phyloP scores from a whole-genome alignment of 1,140 invertebrate genomes.

The Prorops nasuta region DNA sequence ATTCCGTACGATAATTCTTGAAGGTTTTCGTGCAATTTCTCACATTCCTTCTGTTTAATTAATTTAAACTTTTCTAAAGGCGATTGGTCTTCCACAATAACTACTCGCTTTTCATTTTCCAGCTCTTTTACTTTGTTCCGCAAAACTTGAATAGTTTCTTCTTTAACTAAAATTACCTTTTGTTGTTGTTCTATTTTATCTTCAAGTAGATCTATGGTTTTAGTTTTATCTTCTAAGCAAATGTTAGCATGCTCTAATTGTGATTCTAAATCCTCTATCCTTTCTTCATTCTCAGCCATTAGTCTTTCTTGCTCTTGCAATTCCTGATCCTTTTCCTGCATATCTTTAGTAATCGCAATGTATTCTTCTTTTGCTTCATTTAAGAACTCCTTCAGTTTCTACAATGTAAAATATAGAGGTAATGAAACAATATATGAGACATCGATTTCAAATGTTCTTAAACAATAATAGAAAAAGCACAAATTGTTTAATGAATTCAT shows the following conservation, averaged over 20 bases:
- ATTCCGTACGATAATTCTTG: not conserved
- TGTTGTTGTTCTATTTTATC: constrained; percentile 35
- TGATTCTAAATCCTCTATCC: constrained; percentile 37
- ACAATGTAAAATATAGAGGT: constrained; percentile 8
- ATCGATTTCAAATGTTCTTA: constrained; percentile 9
- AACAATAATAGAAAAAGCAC: constrained; percentile 11
- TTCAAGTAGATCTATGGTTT: constrained; percentile 34
- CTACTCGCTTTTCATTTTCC: constrained; percentile 11
- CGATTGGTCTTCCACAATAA: constrained; percentile 1
- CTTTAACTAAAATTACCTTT: constrained; percentile 22
- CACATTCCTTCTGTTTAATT: not conserved
- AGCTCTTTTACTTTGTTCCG: constrained; percentile 18
- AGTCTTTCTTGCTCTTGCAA: constrained; percentile 25
- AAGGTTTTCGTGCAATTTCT: not conserved
- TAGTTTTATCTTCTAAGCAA: constrained; percentile 35
- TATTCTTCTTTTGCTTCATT: constrained; percentile 51
- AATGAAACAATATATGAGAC: constrained; percentile 7
- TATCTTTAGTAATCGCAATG: constrained; percentile 28
- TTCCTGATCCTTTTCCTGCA: constrained; percentile 23
- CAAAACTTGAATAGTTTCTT: constrained; percentile 22
- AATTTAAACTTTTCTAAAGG: not conserved
- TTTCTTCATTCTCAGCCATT: constrained; percentile 30
- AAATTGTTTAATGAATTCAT: no score
- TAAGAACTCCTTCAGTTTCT: constrained; percentile 43
- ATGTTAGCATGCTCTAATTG: constrained; percentile 31